Conservation (phyloP, 2,888 invertebrate species). For the Schrankia costaestrigalis region DNA sequence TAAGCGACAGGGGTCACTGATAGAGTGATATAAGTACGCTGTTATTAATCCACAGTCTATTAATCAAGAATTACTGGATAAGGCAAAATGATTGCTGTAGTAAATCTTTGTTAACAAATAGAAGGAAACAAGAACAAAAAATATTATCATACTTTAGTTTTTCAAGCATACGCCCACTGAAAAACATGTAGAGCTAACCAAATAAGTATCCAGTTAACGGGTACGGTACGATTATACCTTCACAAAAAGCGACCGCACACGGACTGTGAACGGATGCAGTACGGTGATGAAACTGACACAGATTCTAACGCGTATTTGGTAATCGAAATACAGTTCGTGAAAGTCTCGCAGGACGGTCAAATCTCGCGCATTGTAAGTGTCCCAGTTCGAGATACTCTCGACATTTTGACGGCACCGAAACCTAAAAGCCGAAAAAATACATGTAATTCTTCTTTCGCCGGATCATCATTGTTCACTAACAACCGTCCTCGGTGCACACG, state of each 20-base stretch:
- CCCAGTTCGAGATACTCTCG: conserved; percentile 67
- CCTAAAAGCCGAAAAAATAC: conserved; percentile 61
- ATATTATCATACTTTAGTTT: too few relatives aligned
- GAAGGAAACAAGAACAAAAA: too few relatives aligned
- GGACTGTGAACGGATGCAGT: conserved; percentile 68
- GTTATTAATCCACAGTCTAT: background rate
- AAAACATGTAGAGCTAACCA: conserved; percentile 21
- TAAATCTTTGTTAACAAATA: too few relatives aligned
- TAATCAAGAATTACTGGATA: conserved; percentile 1
- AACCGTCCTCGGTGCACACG: conserved; percentile 46
- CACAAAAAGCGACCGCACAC: conserved; percentile 56
- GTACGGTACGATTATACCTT: conserved; percentile 40
- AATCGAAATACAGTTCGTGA: conserved; percentile 77
- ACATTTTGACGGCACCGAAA: conserved; percentile 72
- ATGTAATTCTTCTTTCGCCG: conserved; percentile 57
- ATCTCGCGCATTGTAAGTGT: conserved; percentile 70
- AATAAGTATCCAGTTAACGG: conserved; percentile 30
- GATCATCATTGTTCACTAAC: conserved; percentile 55
- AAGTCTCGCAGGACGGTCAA: conserved; percentile 76
- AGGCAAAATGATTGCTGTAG: too few relatives aligned
- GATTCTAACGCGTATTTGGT: conserved; percentile 80
- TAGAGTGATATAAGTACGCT: background rate
- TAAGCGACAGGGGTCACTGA: background rate
- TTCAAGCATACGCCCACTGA: conserved; percentile 4
- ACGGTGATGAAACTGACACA: conserved; percentile 79